Conservation (phyloP, 2,113 vertebrate genomes). For the Mustelus asterias region DNA sequence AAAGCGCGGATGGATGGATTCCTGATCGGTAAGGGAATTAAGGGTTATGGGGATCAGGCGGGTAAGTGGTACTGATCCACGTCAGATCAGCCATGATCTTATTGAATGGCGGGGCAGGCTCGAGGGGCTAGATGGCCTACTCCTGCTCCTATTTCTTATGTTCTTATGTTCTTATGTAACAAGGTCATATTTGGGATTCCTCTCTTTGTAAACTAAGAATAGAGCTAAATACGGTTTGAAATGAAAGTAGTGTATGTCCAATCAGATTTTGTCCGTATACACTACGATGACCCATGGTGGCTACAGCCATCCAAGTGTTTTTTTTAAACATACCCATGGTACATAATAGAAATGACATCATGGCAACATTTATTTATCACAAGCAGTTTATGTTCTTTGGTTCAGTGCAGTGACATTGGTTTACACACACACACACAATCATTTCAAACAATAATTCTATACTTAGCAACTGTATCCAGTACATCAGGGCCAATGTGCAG, state of each 20-base stretch:
- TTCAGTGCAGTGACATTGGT: not conserved
- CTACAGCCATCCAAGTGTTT: not conserved
- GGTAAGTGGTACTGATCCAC: too few species aligned
- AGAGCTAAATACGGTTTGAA: not conserved
- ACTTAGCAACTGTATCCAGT: not conserved
- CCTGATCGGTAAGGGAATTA: too few species aligned
- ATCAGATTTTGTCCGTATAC: not conserved
- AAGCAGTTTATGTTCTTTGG: not conserved
- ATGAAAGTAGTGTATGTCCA: not conserved
- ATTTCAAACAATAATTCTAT: not conserved
- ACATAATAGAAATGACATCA: not conserved
- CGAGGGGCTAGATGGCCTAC: too few species aligned
- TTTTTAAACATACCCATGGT: not conserved
- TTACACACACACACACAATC: not conserved
- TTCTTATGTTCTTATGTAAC: too few species aligned
- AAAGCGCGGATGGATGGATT: too few species aligned
- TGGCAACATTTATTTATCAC: not conserved
- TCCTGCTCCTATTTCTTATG: too few species aligned
- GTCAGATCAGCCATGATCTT: too few species aligned
- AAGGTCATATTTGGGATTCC: not conserved
- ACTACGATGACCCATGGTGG: not conserved
- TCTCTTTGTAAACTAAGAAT: not conserved
- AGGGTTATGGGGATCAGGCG: too few species aligned
- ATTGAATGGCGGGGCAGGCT: too few species aligned
- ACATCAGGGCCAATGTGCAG: not conserved